Base-by-base conservation (phyloP, 2,797 vertebrate genomes). In the Halcyon smyrnensis region DNA sequence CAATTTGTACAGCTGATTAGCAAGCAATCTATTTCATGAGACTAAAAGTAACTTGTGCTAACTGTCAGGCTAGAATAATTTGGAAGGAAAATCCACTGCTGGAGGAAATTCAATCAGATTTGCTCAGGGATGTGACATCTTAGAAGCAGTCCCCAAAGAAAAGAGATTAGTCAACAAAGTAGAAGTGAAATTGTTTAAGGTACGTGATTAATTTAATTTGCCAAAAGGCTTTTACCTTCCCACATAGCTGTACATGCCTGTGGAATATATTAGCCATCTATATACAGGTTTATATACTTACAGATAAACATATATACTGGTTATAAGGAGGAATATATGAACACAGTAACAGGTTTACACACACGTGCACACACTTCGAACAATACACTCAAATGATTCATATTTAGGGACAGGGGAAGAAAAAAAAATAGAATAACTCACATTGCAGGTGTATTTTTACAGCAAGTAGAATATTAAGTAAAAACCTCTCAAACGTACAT, bases 71-170 rank as follows among this genome's bases (percentile, higher is more conserved):
- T 63, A 57, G 70, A 53, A 5, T 25, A 20, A 86, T 50, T 60
- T 68, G n/a, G 67, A 88, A 90, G 67, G 74, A 69, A 95, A 93
- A 88, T 34, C 62, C 62, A 73, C 37, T 45, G 54, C 89, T 96
- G 85, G 87, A 95, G 53, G 89, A 87, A 88, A 91, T 90, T 86
- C 80, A 73, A 85, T 56, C 79, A 84, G 62, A 89, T 90, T n/a
- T 81, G 8, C 77, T 93, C 63, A 82, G 80, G 79, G 74, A 78
- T 79, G 91, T 75, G 91, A 92, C 76, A 83, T 4, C 24, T 51
- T 28, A 86, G 79, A 71, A 87, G 54, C 6, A 84, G 32, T 71
- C 69, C 84, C 73, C 79, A 51, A 75, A 75, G 87, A 80, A 93
- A 78, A 85, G 27, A 73, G 91, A 84, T 93, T 76, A 91, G 39